phyloP scores from a whole-genome alignment of 1,140 invertebrate species.

The Pseudomyrmex pallidus region DNA sequence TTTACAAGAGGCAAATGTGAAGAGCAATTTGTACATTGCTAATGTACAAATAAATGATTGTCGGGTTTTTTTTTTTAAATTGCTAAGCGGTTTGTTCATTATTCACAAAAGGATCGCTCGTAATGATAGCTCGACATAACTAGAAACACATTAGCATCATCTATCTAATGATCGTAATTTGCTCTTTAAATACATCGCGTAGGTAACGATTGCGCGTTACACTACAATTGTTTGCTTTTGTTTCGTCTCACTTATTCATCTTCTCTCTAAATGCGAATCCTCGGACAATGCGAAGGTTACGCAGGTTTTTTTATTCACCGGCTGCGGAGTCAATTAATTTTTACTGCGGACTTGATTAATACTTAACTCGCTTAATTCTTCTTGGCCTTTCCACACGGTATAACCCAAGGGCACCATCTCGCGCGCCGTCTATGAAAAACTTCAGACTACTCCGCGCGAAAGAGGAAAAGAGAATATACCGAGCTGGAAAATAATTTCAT shows the following conservation, averaged over 20 bases:
- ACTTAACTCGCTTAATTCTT: conserved; percentile 45
- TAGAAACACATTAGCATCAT: conserved; percentile 15
- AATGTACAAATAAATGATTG: neutral
- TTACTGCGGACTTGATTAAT: conserved; percentile 35
- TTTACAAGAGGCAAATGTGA: neutral
- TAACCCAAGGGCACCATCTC: conserved; percentile 31
- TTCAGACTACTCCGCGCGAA: conserved; percentile 25
- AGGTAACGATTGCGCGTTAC: neutral
- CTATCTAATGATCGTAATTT: conserved; percentile 15
- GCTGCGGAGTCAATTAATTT: conserved; percentile 52
- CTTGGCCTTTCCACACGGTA: conserved; percentile 1
- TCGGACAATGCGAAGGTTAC: conserved; percentile 31
- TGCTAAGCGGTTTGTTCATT: no score
- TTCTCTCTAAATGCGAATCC: conserved; percentile 17
- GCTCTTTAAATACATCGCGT: conserved; percentile 48
- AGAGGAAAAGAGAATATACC: conserved; percentile 26
- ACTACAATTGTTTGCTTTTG: conserved; percentile 5
- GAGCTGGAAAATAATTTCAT: conserved; percentile 61
- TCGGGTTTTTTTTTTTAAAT: no score
- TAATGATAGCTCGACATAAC: conserved; percentile 3
- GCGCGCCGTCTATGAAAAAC: conserved; percentile 33
- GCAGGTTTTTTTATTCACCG: conserved; percentile 21
- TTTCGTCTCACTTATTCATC: neutral
- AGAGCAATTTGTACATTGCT: neutral
- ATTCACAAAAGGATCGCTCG: conserved; percentile 1